Conservation (phyloP, 2,797 vertebrate genomes). For the Erithacus rubecula region DNA sequence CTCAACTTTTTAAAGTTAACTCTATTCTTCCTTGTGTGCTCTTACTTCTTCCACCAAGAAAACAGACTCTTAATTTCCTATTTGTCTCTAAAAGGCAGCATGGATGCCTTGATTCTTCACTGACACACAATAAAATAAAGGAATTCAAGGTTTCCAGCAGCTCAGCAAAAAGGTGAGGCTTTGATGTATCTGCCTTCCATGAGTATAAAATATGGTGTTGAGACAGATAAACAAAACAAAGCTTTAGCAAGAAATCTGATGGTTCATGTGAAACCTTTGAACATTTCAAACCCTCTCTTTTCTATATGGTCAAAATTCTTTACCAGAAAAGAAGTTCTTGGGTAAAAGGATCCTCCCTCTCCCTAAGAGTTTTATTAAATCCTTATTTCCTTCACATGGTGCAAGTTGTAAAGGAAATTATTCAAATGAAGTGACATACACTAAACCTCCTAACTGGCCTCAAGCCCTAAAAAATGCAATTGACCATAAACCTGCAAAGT, state of each 20-base stretch:
- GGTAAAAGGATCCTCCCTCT: background rate
- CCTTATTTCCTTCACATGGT: background rate
- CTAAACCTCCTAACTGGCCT: background rate
- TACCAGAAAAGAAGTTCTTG: background rate
- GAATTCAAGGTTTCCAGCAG: background rate
- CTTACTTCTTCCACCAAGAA: background rate
- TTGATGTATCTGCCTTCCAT: background rate
- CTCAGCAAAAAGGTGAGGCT: background rate
- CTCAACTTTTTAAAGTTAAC: background rate
- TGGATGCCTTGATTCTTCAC: background rate
- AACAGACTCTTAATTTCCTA: background rate
- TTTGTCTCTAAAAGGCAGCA: background rate
- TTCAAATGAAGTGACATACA: background rate
- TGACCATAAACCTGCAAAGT: background rate
- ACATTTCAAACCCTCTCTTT: background rate
- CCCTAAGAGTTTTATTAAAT: background rate
- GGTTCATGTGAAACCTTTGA: background rate
- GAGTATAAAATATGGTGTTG: background rate
- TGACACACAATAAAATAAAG: background rate
- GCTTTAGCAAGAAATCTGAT: background rate
- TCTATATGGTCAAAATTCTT: background rate
- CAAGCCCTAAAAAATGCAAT: background rate
- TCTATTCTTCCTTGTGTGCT: background rate
- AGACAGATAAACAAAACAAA: background rate
- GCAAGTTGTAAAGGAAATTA: background rate